Percentiles rank a stretch among this genome's conserved stretches.
These are phyloP conservation scores for Pegea sp. DNA, from an alignment of 23 tunicate genomes.

Conservation along the genomic window DNA sequence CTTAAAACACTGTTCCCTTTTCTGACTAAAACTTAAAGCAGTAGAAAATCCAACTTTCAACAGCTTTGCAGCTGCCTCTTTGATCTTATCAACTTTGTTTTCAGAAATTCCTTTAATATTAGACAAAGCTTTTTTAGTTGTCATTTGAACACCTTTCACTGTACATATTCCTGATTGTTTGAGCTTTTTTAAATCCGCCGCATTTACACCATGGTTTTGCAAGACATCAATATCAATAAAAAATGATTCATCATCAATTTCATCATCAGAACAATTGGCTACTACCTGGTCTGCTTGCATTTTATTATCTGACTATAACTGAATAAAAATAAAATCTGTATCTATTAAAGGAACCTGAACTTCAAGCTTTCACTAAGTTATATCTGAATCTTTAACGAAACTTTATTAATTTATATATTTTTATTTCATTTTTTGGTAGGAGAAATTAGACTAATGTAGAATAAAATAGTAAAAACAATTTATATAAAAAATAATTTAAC, in stretches of 20 bases:
- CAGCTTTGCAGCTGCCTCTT: conserved; percentile 83
- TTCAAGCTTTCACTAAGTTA: too few relatives aligned
- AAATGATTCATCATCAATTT: conserved; percentile 27
- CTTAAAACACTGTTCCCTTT: conserved; percentile 70
- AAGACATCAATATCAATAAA: conserved; percentile 64
- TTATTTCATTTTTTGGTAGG: too few relatives aligned
- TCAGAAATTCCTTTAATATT: conserved; percentile 96
- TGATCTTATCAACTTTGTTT: conserved; percentile 93
- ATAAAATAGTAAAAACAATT: too few relatives aligned
- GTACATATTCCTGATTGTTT: conserved; percentile 88
- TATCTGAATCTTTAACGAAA: too few relatives aligned
- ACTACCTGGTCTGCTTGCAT: conserved; percentile 51
- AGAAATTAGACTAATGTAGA: too few relatives aligned
- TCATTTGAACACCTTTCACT: conserved; percentile 93
- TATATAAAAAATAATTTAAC: too few relatives aligned
- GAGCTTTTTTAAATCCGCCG: conserved; percentile 76
- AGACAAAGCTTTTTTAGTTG: conserved; percentile 53
- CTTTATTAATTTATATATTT: too few relatives aligned
- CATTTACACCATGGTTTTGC: conserved; percentile 87
- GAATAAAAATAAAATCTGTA: neutral
- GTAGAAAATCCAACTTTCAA: conserved; percentile 59
- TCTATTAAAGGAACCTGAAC: too few relatives aligned
- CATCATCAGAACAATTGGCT: conserved; percentile 4
- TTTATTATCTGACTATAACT: neutral
- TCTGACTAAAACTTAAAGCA: conserved; percentile 64